These are phyloP conservation scores for Galaxias olidus DNA, from an alignment of 2,797 vertebrate species.

Conservation along the genomic window DNA sequence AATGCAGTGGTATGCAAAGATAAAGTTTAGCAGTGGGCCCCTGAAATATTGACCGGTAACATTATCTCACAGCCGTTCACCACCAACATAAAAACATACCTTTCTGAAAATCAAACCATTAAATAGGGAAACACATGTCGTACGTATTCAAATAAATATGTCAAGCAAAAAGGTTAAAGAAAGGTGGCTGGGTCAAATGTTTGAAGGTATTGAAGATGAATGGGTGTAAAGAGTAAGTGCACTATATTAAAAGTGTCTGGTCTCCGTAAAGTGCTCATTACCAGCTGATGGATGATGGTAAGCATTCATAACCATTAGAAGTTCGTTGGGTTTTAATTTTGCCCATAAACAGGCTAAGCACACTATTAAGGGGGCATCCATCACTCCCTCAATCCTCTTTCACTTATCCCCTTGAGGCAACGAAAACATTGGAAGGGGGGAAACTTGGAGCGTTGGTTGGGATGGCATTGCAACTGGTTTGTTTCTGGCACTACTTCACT, in stretches of 20 bases:
- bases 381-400: constrained; percentile 43
- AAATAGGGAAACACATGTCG: constrained; percentile 7
- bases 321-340: constrained; percentile 29
- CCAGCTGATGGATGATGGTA: constrained; percentile 44
- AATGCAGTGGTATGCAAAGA: no score
- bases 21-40: no score
- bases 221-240: constrained; percentile 27
- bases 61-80: neutral
- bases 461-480: no score
- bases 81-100: neutral
- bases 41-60: no score
- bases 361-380: constrained; percentile 33
- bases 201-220: constrained; percentile 20
- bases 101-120: constrained; percentile 6
- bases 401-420: constrained; percentile 33
- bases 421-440: constrained; percentile 38
- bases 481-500: no score
- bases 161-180: constrained; percentile 21
- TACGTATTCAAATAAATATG: constrained; percentile 42
- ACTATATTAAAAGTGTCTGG: constrained; percentile 40
- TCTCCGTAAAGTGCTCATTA: constrained; percentile 47
- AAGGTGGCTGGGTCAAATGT: constrained; percentile 4
- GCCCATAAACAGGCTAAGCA: constrained; percentile 44
- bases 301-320: constrained; percentile 29
- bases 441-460: constrained; percentile 39